Conservation (phyloP, 2,113 vertebrate species). For the Oriolus oriolus region DNA sequence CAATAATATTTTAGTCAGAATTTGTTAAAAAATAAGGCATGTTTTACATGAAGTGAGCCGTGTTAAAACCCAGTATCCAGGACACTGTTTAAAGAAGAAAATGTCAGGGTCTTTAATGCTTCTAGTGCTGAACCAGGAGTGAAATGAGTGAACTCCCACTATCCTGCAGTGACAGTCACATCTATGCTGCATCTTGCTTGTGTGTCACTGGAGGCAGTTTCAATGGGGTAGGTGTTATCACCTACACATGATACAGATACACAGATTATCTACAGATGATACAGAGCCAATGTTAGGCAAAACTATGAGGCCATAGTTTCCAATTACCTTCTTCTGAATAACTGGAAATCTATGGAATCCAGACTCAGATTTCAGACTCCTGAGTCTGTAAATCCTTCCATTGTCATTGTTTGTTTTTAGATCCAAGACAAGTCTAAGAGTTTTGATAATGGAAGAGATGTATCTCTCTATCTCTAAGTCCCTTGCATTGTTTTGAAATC, state of each 20-base stretch:
- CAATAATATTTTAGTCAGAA: not conserved
- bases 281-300: not conserved
- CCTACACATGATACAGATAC: not conserved
- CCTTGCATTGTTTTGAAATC: not conserved
- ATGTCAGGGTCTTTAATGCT: not conserved
- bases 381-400: not conserved
- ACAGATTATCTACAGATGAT: not conserved
- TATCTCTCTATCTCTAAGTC: not conserved
- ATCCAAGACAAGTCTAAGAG: not conserved
- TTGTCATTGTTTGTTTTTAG: not conserved
- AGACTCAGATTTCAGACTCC: not conserved
- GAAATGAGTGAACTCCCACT: not conserved
- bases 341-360: not conserved
- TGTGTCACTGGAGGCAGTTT: not conserved
- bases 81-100: not conserved
- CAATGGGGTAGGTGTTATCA: accelerated
- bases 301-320: not conserved
- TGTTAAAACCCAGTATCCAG: not conserved
- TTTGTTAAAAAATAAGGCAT: not conserved
- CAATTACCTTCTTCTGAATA: not conserved
- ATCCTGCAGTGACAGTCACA: not conserved
- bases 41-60: not conserved
- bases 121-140: not conserved
- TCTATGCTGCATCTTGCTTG: not conserved
- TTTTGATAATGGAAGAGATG: not conserved